phyloP scores from a whole-genome alignment of 2,113 vertebrate species.

The Butorides virescens region DNA sequence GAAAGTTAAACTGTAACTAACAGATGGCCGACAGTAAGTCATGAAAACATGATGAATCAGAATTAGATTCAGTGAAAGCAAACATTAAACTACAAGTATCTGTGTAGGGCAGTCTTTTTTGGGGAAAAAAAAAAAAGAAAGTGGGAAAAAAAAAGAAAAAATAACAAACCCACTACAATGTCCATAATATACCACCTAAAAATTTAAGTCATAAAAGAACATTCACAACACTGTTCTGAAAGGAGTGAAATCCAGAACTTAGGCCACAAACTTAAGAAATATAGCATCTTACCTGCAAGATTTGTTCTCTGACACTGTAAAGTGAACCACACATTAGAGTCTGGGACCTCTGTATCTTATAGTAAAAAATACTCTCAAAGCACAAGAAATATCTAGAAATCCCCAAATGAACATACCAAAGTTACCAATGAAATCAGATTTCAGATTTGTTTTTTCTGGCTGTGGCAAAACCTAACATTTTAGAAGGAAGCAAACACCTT shows the following conservation, averaged over 20 bases:
- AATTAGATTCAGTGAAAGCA: constrained; percentile 43
- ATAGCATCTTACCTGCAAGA: constrained; percentile 51
- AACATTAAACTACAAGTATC: constrained; percentile 45
- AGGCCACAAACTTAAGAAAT: not conserved
- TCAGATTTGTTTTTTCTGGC: not conserved
- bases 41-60: constrained; percentile 50
- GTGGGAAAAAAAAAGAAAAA: not conserved
- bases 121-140: too few species aligned
- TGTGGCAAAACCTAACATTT: constrained; percentile 7
- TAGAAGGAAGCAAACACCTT: constrained; percentile 19
- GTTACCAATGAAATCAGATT: not conserved
- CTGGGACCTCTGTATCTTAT: not conserved
- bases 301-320: constrained; percentile 17
- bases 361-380: not conserved
- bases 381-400: not conserved
- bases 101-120: not conserved
- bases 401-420: not conserved
- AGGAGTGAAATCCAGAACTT: constrained; percentile 10
- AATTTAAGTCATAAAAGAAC: not conserved
- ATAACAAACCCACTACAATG: not conserved
- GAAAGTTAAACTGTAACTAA: constrained; percentile 69
- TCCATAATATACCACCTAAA: not conserved
- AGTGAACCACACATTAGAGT: not conserved
- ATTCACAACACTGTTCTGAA: not conserved
- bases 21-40: constrained; percentile 32